A percentile compares a stretch with the other conserved stretches of the same genome.
These are phyloP conservation scores for Solea senegalensis DNA, from an alignment of 2,113 vertebrate genomes.

Conservation along the genomic window DNA sequence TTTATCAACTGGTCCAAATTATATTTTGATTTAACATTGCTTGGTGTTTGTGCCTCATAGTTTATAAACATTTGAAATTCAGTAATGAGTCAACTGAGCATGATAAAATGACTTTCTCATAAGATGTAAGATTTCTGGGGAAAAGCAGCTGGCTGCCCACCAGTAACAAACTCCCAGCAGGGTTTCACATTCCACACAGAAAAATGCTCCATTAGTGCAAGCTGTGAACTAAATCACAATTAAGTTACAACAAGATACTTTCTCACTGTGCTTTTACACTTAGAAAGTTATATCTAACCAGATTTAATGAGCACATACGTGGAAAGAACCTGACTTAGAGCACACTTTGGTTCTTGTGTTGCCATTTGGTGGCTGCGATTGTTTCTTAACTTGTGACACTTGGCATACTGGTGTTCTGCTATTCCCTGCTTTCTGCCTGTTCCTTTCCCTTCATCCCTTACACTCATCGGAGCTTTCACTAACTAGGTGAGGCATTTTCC, in stretches of 20 bases:
- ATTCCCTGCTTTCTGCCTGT: conserved; percentile 5
- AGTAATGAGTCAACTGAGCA: no score
- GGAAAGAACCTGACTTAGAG: conserved; percentile 1
- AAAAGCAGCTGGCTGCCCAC: conserved; percentile 2
- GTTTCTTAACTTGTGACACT: background rate
- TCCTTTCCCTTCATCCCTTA: conserved; percentile 42
- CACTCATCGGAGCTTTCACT: conserved; percentile 63
- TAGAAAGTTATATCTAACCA: background rate
- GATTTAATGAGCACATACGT: conserved; percentile 9
- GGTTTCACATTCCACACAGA: conserved; percentile 31
- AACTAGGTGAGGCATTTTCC: conserved; percentile 66
- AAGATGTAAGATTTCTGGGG: no score
- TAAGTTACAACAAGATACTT: background rate
- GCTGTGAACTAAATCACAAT: conserved; percentile 8
- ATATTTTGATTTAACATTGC: no score
- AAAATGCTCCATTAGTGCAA: background rate
- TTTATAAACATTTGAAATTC: no score
- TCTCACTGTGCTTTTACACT: background rate
- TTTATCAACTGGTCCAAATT: no score
- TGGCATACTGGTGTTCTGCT: conserved; percentile 6
- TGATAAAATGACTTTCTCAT: background rate
- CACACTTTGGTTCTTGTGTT: conserved; percentile 15
- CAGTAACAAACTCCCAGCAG: conserved; percentile 22
- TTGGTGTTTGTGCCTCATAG: no score
- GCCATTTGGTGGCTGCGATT: conserved; percentile 8